Percentiles rank a stretch among this genome's conserved stretches.
Evolutionary conservation across 2,888 invertebrate genomes (phyloP).

Genomic region (Ethmia dodecea): DNA sequence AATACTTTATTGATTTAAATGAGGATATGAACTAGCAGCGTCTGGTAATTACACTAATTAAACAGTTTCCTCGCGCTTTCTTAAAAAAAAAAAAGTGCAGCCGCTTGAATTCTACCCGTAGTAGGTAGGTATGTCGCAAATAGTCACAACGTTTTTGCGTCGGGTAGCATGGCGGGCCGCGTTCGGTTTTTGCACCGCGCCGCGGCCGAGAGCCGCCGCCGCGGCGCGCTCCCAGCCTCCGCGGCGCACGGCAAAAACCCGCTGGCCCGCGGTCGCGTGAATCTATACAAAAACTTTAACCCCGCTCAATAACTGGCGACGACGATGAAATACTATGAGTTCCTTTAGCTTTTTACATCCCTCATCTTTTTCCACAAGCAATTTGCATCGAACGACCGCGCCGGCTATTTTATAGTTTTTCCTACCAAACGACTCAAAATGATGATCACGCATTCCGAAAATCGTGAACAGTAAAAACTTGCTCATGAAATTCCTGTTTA

Average conservation of each 20-base stretch:
- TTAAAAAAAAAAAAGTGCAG: slow-evolving; percentile 72
- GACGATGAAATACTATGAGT: slow-evolving; percentile 74
- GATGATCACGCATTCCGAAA: slow-evolving; percentile 56
- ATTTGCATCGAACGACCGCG: slow-evolving; percentile 62
- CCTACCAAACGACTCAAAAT: slow-evolving; percentile 44
- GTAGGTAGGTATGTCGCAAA: no score
- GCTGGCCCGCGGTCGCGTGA: slow-evolving; percentile 42
- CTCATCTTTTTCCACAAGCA: slow-evolving; percentile 53
- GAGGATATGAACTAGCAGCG: no score
- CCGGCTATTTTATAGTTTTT: slow-evolving; percentile 63
- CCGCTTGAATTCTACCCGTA: slow-evolving; percentile 72
- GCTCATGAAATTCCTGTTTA: slow-evolving; percentile 60
- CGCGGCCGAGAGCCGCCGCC: no score
- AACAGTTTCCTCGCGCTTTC: slow-evolving; percentile 74
- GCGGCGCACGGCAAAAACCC: slow-evolving; percentile 37
- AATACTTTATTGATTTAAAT: no score
- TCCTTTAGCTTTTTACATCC: slow-evolving; percentile 62
- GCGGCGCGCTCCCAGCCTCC: slow-evolving; percentile 60
- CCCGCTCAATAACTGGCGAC: slow-evolving; percentile 65
- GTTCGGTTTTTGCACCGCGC: slow-evolving; percentile 54
- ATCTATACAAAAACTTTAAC: slow-evolving; percentile 52
- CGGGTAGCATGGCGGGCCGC: slow-evolving; percentile 54
- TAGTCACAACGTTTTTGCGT: slow-evolving; percentile 59
- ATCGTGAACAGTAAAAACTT: slow-evolving; percentile 49
- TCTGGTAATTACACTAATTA: slow-evolving; percentile 64